Conservation (phyloP, 2,888 invertebrate genomes). For the Xestoiulus laeticollis region DNA sequence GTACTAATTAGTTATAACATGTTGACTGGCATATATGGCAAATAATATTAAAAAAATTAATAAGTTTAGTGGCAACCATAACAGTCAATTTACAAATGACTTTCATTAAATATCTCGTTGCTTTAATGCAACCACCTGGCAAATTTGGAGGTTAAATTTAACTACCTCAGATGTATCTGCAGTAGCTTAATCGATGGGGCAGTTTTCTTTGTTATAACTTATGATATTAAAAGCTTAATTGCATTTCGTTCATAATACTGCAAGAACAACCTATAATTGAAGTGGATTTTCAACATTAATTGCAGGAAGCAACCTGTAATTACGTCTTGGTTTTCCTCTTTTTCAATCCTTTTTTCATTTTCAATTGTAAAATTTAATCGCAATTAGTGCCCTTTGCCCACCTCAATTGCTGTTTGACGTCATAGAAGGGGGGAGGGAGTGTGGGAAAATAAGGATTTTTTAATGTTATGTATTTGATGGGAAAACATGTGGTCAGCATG, state of each 20-base stretch:
- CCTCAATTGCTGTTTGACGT: neutral
- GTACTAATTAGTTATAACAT: too few relatives aligned
- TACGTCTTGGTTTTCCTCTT: neutral
- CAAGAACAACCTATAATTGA: neutral
- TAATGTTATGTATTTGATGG: too few relatives aligned
- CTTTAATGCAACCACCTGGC: too few relatives aligned
- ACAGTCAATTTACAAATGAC: too few relatives aligned
- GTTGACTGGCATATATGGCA: too few relatives aligned
- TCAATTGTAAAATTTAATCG: neutral
- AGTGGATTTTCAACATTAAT: neutral
- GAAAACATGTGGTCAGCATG: conserved; percentile 14
- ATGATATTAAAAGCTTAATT: neutral
- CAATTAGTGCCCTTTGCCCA: neutral
- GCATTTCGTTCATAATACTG: neutral
- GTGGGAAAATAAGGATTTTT: neutral
- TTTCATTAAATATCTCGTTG: too few relatives aligned
- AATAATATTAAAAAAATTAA: too few relatives aligned
- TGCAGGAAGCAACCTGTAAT: neutral
- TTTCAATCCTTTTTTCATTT: neutral
- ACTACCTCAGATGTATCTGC: neutral
- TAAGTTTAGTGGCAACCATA: too few relatives aligned
- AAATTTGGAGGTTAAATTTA: neutral
- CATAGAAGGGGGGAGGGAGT: neutral
- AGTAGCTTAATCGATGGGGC: neutral
- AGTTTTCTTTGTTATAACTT: neutral